phyloP scores from a whole-genome alignment of 2,888 invertebrate genomes.

The Cremastinae sp. region DNA sequence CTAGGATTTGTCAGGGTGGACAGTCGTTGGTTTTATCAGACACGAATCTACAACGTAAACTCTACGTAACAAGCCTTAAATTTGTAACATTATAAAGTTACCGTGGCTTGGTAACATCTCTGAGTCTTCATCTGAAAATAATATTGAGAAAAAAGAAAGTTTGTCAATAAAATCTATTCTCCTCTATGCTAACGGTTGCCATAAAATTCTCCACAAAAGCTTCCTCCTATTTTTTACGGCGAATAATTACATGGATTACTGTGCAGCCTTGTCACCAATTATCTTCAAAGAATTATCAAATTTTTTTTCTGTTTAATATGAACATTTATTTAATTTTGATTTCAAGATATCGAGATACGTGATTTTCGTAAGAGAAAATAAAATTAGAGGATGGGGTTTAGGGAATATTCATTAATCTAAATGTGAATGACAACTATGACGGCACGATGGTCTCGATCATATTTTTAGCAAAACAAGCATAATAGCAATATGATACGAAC shows the following conservation, averaged over 20 bases:
- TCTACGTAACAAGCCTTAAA: slow-evolving; percentile 68
- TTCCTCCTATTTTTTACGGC: too few species aligned
- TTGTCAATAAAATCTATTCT: slow-evolving; percentile 46
- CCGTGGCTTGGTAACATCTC: slow-evolving; percentile 79
- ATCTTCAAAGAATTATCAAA: background rate
- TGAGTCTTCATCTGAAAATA: slow-evolving; percentile 79
- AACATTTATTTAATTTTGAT: background rate
- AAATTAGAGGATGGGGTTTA: background rate
- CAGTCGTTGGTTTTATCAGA: slow-evolving; percentile 34
- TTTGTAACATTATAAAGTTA: slow-evolving; percentile 75
- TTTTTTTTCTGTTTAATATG: background rate
- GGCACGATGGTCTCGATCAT: slow-evolving; percentile 38
- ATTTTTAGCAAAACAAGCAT: slow-evolving; percentile 65
- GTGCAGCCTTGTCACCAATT: too few species aligned
- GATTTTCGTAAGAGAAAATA: slow-evolving; percentile 7
- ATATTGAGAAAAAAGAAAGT: slow-evolving; percentile 71
- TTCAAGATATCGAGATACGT: background rate
- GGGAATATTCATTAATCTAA: background rate
- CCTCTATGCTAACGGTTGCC: slow-evolving; percentile 17
- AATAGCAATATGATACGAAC: slow-evolving; percentile 82
- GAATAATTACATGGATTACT: too few species aligned
- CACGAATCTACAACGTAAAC: slow-evolving; percentile 58
- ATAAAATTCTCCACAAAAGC: background rate
- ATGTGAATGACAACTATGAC: slow-evolving; percentile 44
- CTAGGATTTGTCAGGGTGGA: background rate